Base-by-base conservation (phyloP, 2,888 invertebrate genomes). In the Empis stercorea region DNA sequence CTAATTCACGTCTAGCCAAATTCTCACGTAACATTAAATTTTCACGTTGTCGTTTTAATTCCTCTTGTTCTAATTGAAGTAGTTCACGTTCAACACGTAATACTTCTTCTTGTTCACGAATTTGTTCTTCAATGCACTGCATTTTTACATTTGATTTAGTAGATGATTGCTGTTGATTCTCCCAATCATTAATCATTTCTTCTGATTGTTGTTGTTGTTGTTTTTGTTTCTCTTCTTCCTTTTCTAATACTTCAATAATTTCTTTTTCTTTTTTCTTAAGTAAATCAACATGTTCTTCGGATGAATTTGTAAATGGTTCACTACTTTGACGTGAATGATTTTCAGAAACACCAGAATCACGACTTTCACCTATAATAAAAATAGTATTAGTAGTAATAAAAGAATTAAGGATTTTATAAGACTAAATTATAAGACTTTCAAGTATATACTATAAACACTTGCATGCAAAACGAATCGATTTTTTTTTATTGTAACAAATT, bases 261-360 rank as follows among this genome's bases (percentile, higher is more conserved):
- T 80, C 80, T 39, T 76, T 67, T 58, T 80, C 80, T 54, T 77
- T 79, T 59, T 78, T 76, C 34, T 72, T 36, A 3, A 65, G 23
- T 54, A 60, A 71, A 56, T 80, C 76, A 56, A 86, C 85, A 59
- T 84, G 87, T 64, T 88, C 87, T 60, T 87, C 87, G 9, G 85
- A 85, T 51, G 81, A 82, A 43, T 76, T 75, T 10, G 82, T 83
- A 66, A 81, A 83, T 5, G 81, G 81, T 74, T 85, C 86, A 66
- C 86, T 86, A 60, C 85, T 84, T 63, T 87, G 86, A 57, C 86
- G 77, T 59, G 84, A 85, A 59, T 87, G 86, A 56, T 81, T 78
- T 57, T 76, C 78, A 0, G 79, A 78, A 2, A 87, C 83, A 0
- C 87, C 87, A 0, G 87, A 87, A 65, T 87, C 87, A 47, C 86